Percentiles rank a stretch among this genome's conserved stretches.
These are phyloP conservation scores for Papilio demoleus DNA, from an alignment of 2,888 invertebrate genomes.

Conservation along the genomic window DNA sequence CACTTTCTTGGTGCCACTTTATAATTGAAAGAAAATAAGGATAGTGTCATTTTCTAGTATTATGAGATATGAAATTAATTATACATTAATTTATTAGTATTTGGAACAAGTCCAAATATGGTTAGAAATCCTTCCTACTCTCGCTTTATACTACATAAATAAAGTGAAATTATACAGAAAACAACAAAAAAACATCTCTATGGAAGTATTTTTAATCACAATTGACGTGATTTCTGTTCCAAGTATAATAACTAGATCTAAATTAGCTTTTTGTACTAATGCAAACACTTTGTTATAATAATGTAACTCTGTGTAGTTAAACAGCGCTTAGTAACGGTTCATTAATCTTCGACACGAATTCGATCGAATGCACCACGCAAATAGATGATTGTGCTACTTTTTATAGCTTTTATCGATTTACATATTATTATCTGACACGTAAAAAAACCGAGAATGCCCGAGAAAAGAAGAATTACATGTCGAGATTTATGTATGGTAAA, in stretches of 20 bases:
- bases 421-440: not conserved
- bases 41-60: no score
- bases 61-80: not conserved
- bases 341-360: constrained; percentile 29
- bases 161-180: no score
- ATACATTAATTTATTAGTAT: constrained; percentile 1
- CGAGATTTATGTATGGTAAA: no score
- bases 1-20: no score
- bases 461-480: no score
- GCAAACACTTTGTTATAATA: not conserved
- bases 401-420: not conserved
- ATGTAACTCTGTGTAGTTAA: constrained; percentile 19
- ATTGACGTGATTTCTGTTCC: no score
- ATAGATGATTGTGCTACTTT: not conserved
- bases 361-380: constrained; percentile 16
- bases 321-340: constrained; percentile 25
- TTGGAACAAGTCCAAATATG: constrained; percentile 11
- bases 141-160: no score
- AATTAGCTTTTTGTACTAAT: not conserved
- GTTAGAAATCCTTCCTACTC: constrained; percentile 20
- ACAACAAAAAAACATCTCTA: no score
- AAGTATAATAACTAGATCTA: not conserved
- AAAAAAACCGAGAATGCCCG: no score
- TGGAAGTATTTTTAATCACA: no score
- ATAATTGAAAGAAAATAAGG: no score